Conservation (phyloP, 1,140 invertebrate species). For the Zophobas morio region DNA sequence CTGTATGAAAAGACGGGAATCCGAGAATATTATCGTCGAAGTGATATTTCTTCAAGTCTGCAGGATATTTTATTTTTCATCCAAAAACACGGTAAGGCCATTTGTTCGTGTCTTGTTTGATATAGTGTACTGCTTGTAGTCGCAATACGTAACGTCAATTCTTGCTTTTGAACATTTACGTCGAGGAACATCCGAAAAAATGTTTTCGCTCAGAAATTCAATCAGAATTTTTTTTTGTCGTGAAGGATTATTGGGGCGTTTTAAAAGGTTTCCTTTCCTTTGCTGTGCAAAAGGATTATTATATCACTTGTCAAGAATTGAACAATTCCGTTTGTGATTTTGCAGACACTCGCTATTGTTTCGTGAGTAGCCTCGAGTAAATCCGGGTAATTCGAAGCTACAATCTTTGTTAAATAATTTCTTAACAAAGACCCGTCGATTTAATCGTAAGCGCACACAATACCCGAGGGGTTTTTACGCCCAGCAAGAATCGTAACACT, state of each 20-base stretch:
- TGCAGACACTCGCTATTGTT: too few relatives aligned
- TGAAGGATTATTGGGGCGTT: too few relatives aligned
- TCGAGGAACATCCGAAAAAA: conserved; percentile 5
- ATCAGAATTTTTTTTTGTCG: too few relatives aligned
- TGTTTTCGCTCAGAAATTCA: not conserved
- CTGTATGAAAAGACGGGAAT: conserved; percentile 19
- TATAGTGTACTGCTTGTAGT: conserved; percentile 25
- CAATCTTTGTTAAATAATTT: not conserved
- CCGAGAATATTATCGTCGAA: not conserved
- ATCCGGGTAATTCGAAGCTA: too few relatives aligned
- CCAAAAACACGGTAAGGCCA: conserved; percentile 24
- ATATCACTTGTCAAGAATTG: too few relatives aligned
- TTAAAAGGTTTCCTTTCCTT: too few relatives aligned
- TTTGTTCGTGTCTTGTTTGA: conserved; percentile 36
- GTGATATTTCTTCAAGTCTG: conserved; percentile 12
- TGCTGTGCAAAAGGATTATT: too few relatives aligned
- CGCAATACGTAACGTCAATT: conserved; percentile 14
- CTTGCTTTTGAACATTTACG: conserved; percentile 5
- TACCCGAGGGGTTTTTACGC: not conserved
- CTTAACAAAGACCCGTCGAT: not conserved
- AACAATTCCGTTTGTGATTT: too few relatives aligned
- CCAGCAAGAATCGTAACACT: not conserved
- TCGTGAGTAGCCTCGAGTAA: too few relatives aligned
- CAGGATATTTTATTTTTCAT: conserved; percentile 34
- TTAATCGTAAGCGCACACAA: conserved; percentile 6